These are phyloP conservation scores for Tinamus guttatus DNA, from an alignment of 2,113 vertebrate genomes.

Conservation along the genomic window DNA sequence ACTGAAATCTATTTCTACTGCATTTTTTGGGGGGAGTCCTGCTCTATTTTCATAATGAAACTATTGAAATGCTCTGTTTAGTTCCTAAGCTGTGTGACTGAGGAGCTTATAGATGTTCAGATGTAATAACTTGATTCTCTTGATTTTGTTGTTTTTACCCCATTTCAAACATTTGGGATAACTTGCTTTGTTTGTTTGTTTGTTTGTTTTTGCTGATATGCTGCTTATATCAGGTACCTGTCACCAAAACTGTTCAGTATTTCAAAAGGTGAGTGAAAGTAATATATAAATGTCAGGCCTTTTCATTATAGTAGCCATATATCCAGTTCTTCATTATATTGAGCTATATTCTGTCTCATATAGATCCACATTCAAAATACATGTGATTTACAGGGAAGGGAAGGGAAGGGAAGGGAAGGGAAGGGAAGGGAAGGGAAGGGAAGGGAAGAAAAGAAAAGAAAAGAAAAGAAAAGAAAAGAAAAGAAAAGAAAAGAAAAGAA, in stretches of 20 bases:
- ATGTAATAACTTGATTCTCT: background rate
- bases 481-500: no score
- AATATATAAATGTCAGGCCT: background rate
- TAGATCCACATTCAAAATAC: background rate
- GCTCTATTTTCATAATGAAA: background rate
- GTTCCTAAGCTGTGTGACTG: background rate
- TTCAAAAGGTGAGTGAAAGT: background rate
- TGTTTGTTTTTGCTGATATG: background rate
- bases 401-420: no score
- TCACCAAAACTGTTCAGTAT: background rate
- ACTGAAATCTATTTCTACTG: background rate
- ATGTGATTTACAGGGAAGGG: no score
- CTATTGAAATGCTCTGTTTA: background rate
- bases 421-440: no score
- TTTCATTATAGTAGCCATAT: background rate
- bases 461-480: no score
- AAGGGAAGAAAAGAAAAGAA: no score
- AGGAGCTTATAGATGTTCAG: background rate
- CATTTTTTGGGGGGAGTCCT: background rate
- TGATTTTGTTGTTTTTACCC: background rate
- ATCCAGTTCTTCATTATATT: background rate
- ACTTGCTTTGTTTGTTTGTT: background rate
- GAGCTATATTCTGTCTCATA: accelerated
- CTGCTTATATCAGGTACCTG: background rate
- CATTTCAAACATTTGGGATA: background rate